phyloP scores from a whole-genome alignment of 2,113 vertebrate genomes.

The Stomatorhinus ivindoensis region DNA sequence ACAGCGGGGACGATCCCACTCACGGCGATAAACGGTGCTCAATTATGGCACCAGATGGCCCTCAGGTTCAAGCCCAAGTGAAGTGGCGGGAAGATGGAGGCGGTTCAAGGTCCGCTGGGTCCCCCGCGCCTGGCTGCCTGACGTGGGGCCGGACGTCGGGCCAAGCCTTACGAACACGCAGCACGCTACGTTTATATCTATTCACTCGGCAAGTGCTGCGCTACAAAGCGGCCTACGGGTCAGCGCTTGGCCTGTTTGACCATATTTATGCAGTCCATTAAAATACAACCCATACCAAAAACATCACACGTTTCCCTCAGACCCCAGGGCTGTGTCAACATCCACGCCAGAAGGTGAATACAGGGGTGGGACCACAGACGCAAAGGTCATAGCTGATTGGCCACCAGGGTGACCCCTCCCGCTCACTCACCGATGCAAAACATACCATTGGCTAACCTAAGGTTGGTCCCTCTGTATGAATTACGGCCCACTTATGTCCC shows the following conservation, averaged over 20 bases:
- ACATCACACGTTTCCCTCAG: background rate
- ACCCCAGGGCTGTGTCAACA: background rate
- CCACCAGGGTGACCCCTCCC: background rate
- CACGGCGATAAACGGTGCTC: constrained; percentile 21
- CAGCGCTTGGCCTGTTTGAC: background rate
- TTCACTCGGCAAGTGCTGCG: background rate
- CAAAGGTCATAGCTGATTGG: background rate
- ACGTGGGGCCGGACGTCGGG: background rate
- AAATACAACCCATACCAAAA: background rate
- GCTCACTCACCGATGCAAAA: background rate
- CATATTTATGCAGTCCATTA: background rate
- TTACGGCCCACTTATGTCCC: background rate
- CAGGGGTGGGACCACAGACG: background rate
- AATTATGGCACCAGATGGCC: constrained; percentile 26
- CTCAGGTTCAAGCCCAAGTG: constrained; percentile 16
- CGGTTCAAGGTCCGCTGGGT: constrained; percentile 8
- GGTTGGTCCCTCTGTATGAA: background rate
- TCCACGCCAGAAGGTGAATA: background rate
- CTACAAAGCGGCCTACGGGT: background rate
- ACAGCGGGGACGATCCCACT: background rate
- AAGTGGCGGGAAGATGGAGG: constrained; percentile 14
- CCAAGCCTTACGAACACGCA: background rate
- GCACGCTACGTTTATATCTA: background rate
- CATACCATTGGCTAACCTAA: background rate
- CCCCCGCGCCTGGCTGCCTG: background rate